Percentiles rank a stretch among this genome's conserved stretches.
Conservation (phyloP, 2,797 vertebrate genomes). For the Cuniculus paca region DNA sequence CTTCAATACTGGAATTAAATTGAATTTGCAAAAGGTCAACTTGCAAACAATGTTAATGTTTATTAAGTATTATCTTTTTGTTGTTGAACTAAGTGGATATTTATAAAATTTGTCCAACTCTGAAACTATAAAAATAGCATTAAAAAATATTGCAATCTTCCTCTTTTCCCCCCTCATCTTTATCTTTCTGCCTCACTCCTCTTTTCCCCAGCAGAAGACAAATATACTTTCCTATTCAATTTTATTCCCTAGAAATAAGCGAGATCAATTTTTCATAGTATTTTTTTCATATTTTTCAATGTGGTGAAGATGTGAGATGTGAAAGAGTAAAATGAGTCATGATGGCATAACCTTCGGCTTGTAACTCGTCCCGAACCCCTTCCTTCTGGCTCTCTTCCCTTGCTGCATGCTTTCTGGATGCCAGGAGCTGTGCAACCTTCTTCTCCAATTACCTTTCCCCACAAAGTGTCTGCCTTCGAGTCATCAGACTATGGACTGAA, state of each 20-base stretch:
- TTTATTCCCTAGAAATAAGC: not conserved
- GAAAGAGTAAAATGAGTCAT: not conserved
- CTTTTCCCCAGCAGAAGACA: not conserved
- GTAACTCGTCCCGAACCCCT: not conserved
- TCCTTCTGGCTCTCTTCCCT: too few relatives aligned
- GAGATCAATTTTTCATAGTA: not conserved
- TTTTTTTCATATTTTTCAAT: not conserved
- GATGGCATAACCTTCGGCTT: not conserved
- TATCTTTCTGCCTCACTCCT: not conserved
- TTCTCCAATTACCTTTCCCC: too few relatives aligned
- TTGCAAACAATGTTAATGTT: not conserved
- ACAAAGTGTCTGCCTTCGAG: too few relatives aligned
- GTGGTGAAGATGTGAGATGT: not conserved
- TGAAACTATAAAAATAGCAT: not conserved
- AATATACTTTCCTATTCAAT: not conserved
- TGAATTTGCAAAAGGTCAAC: slow-evolving; percentile 21
- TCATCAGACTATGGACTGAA: not conserved
- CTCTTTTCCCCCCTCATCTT: not conserved
- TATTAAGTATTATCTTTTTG: slow-evolving; percentile 1
- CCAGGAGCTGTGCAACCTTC: too few relatives aligned
- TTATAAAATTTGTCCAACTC: not conserved
- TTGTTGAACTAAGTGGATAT: not conserved
- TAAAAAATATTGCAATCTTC: not conserved
- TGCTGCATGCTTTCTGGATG: too few relatives aligned
- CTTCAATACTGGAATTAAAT: not conserved